Base-by-base conservation (phyloP, 2,797 vertebrate species). In the Sciurus carolinensis region DNA sequence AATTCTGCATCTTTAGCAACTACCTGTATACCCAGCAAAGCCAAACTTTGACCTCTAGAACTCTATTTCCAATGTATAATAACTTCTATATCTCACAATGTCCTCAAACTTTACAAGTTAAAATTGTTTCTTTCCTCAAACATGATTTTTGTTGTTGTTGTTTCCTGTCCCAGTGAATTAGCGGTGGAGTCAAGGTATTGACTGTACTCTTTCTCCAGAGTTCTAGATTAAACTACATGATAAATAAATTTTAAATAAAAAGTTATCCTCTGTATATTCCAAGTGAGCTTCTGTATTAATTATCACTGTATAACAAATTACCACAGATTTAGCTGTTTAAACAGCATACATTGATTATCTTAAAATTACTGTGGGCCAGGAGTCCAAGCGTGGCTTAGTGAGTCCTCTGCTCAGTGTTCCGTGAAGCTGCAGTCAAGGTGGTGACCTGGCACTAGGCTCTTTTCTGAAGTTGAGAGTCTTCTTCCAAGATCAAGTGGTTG, bases 271-370 rank as follows among this genome's bases (percentile, higher is more conserved):
- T 87, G 33, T 54, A 36, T 69, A 85, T 42, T 87, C 30, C 76
- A 91, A 93, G 33, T 57, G 83, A 88, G 47, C 18, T 84, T 97
- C 92, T 77, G 7, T 82, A 73, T 91, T 82, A 95, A 54, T 69
- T 90, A 90, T 72, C 64, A 84, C 26, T 39, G 71, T 30, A 26
- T 71, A 91, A 81, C 47, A 95, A 90, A 90, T 79, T 6, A 94
- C 30, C 28, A 95, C 75, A 84, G 11, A 72, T 10, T 81, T 89
- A 75, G n/a, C 17, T 22, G 67, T 39, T 96, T 85, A 64, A 80
- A 86, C 17, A 94, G 75, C 26, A 59, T 52, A 47, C 20, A 47
- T 94, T 95, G 94, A 92, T 95, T 94, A 71, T 95, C 54, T 52
- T 24, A 62, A 44, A 83, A 57, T 67, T 79, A 59, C 80, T 50